Base-by-base conservation (phyloP, 2,113 vertebrate genomes). In the Pseudonaja textilis region DNA sequence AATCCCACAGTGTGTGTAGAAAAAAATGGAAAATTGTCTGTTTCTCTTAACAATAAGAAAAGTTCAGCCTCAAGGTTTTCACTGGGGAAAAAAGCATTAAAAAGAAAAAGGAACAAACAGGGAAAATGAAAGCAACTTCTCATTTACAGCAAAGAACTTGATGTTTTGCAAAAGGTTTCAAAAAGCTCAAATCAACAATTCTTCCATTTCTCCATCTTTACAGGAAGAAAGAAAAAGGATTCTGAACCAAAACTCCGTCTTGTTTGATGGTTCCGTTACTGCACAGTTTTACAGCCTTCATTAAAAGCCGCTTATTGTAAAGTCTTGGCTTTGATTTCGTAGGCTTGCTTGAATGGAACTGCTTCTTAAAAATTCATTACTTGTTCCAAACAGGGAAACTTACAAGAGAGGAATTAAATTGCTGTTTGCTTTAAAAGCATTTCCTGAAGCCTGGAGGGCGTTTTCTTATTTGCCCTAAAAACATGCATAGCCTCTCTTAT, bases 331-430 rank as follows among this genome's bases (percentile, higher is more conserved):
- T 90, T 95, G 93, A 95, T 93, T 95, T 95, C 90, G 59, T 7
- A 59, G 29, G 12, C 45, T 93, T 96, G 42, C 92, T 95, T 93
- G 92, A 92, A 92, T 93, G 59, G 90, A 87, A 91, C 42, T 12
- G 2, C 25, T 93, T 92, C 39, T 87, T 52, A 91, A 59, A 96
- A 91, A 94, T 94, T 94, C 89, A 74, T 94, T 50, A 89, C 55
- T 86, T 64, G 74, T 96, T 94, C 81, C 90, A 91, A 95, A 92
- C 42, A 94, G 34, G 12, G 93, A 25, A 96, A 95, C 92, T 92
- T 42, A 45, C 6, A 5, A 94, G 74, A 88, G 92, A 95, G 18
- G 88, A 90, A 52, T 88, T 61, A 91, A 85, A 26, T 89, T 57
- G 0, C 0, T 50, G 47, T 85, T 59, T 14, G 55, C 88, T 3